These are phyloP conservation scores for Anthophora plumipes DNA, from an alignment of 2,888 invertebrate species.

Conservation along the genomic window DNA sequence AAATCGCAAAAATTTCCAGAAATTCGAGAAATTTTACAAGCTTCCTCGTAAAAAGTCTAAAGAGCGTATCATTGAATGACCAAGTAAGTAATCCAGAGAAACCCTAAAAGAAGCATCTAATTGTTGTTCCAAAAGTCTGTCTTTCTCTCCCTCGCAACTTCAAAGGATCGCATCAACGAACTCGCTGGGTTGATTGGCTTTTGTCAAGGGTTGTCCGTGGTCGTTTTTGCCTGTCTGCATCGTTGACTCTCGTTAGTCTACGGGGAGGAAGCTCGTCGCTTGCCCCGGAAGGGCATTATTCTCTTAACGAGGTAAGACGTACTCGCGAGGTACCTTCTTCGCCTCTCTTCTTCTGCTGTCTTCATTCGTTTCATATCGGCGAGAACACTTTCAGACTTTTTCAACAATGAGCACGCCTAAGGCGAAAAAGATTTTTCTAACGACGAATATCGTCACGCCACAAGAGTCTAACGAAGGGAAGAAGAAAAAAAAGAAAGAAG, in stretches of 20 bases:
- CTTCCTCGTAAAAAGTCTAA: not conserved
- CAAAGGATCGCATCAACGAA: conserved; percentile 4
- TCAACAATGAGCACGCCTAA: conserved; percentile 19
- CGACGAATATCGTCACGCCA: conserved; percentile 38
- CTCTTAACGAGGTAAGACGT: conserved; percentile 73
- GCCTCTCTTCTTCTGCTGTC: conserved; percentile 38
- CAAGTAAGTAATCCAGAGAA: conserved; percentile 1
- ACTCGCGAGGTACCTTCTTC: conserved; percentile 42
- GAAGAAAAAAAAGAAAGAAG: too few species aligned
- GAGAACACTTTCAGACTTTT: conserved; percentile 53
- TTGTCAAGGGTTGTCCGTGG: conserved; percentile 10
- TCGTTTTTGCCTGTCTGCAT: conserved; percentile 23
- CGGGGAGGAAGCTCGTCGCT: conserved; percentile 34
- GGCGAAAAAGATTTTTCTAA: conserved; percentile 61
- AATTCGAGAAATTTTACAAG: not conserved
- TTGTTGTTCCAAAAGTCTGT: not conserved
- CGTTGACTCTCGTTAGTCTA: conserved; percentile 59
- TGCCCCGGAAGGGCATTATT: conserved; percentile 68
- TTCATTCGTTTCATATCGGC: conserved; percentile 58
- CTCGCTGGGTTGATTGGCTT: conserved; percentile 33
- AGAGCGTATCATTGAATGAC: conserved; percentile 9
- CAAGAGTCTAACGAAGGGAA: conserved; percentile 16
- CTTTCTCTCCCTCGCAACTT: not conserved
- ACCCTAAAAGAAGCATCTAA: not conserved
- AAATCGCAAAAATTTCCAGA: not conserved